Evolutionary conservation across 2,888 invertebrate genomes (phyloP), one percentile per base, ranked within the genome.

Genomic region (Lycophotia porphyrea): DNA sequence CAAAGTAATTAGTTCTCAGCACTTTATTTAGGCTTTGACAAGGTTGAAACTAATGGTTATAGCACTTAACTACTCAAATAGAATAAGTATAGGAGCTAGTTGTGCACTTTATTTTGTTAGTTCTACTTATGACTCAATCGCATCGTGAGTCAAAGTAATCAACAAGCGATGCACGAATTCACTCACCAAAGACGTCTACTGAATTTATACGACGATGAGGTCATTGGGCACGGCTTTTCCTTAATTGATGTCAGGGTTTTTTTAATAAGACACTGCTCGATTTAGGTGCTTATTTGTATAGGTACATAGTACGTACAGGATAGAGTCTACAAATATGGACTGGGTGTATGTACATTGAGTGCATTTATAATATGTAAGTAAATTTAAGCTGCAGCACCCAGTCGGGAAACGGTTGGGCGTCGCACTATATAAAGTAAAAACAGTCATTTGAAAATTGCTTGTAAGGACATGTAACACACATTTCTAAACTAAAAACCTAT

Each of bases 171-270:
- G 79, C 90, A 92, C 90, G 90, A 84, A 79, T 81, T 84, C 79
- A 78, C 74, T 80, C 71, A 79, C 86, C 87, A 84, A 81, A 73
- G 80, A 74, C 72, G 77, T 84, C 81, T 84, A 88, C 58, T 92
- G 90, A 91, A 86, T 93, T 90, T n/a, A n/a, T n/a, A 92, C 73
- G 74, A 72, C 65, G 74, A 89, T 94, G 94, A 94, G 89, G 90
- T 95, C 94, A 95, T 91, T 91, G 82, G 87, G 78, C 86, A 84
- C 82, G 64, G 78, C 86, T 86, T 83, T 86, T 84, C 89, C 90
- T 87, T 90, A 92, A 93, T 93, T 92, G 90, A 89, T 90, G 91
- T 89, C 91, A 93, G 89, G 92, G 93, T 74, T 82, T 78, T 74
- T 80, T 86, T 78, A 84, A 83, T 86, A 84, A 80, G 85, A 82